Base-by-base conservation (phyloP, 2,113 vertebrate genomes). In the Rhynchomys soricoides region DNA sequence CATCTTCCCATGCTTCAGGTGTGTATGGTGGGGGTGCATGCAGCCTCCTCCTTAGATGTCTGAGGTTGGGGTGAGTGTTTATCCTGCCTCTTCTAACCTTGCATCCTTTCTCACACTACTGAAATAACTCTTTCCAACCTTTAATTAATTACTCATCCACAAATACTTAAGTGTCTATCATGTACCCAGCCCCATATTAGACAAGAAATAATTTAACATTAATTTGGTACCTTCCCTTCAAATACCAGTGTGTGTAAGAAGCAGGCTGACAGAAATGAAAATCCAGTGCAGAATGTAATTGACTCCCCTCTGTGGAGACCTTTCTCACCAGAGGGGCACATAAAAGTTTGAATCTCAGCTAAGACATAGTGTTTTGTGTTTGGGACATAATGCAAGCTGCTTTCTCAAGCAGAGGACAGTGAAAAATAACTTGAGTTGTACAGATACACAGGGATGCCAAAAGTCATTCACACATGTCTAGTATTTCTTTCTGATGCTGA, bases 281-380 rank as follows among this genome's bases (percentile, higher is more conserved):
- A 66, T 52, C 48, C 26, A 40, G 17, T 31, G 22, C 19, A 77
- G 48, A 86, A 7, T 59, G 68, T 12, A 89, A 71, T 59, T 52
- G 59, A 34, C 29, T 59, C 26, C 34, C 66, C 10, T 34, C 48
- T 24, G 12, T 43, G 37, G 70, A 40, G 22, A 43, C 59, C 26
- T 29, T 78, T 71, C 59, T 45, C 52, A 81, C 31, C 31, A 57
- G 31, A 9, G 87, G 77, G 83, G 37, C 82, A 78, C 68, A 40
- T 17, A 81, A 21, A 90, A 31, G 77, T 34, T 89, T 48, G 22
- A 89, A 66, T 90, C 64, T 96, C 55, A 92, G 52, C 73, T 57
- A 26, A 85, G 66, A 34, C 22, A n/a, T n/a, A 66, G 52, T 48
- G n/a, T 37, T 85, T 24, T 92, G 31, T 55, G 71, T 85, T 24